These are phyloP conservation scores for Leucophenga varia DNA, from an alignment of 1,140 invertebrate species.

Conservation along the genomic window DNA sequence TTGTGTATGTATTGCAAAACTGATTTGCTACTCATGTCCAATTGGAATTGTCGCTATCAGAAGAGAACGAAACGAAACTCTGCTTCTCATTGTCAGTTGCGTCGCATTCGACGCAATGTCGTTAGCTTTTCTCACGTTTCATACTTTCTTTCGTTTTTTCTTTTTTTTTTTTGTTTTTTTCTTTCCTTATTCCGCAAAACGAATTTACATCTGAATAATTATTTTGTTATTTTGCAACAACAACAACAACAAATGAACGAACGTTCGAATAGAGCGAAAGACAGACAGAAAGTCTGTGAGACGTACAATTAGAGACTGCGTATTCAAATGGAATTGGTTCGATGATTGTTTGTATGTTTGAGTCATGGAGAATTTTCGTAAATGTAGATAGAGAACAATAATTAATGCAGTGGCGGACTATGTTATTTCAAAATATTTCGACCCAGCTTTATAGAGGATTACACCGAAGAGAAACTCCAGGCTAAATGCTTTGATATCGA, in stretches of 20 bases:
- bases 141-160: neutral
- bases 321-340: too few species aligned
- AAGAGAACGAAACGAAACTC: neutral
- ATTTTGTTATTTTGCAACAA: conserved; percentile 41
- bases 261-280: conserved; percentile 36
- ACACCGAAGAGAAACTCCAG: too few species aligned
- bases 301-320: too few species aligned
- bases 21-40: conserved; percentile 31
- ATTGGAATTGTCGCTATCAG: conserved; percentile 20
- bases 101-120: neutral
- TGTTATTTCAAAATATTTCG: too few species aligned
- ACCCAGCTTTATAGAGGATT: too few species aligned
- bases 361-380: too few species aligned
- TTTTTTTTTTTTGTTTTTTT: neutral
- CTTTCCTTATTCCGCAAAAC: conserved; percentile 1
- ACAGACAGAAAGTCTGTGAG: conserved; percentile 21
- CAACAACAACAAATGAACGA: conserved; percentile 18
- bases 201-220: conserved; percentile 39
- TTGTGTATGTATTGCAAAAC: conserved; percentile 57
- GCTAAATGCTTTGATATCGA: too few species aligned
- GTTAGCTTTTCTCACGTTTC: too few species aligned
- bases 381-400: too few species aligned
- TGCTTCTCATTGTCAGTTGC: conserved; percentile 6
- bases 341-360: too few species aligned
- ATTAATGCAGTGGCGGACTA: too few species aligned